phyloP scores from a whole-genome alignment of 2,888 invertebrate species.

The Elegia similella region DNA sequence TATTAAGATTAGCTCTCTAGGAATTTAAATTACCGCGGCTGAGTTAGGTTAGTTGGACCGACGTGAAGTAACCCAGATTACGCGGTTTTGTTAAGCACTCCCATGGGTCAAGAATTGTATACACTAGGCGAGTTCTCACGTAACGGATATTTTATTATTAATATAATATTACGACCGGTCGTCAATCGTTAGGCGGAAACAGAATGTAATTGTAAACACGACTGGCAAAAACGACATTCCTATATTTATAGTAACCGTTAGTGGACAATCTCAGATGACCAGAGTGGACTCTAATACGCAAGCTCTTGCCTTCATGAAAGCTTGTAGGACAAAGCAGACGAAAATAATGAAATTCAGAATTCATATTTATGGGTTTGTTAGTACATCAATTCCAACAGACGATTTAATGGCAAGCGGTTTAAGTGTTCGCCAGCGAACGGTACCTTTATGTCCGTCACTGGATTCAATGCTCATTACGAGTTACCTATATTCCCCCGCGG shows the following conservation, averaged over 20 bases:
- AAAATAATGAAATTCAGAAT: conserved; percentile 1
- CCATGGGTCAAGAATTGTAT: background rate
- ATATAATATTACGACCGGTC: conserved; percentile 49
- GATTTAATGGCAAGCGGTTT: background rate
- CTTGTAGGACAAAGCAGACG: background rate
- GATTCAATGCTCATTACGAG: conserved; percentile 39
- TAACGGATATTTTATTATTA: conserved; percentile 35
- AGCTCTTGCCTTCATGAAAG: background rate
- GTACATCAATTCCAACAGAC: background rate
- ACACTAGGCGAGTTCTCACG: conserved; percentile 26
- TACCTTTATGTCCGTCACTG: conserved; percentile 42
- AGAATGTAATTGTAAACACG: conserved; percentile 55
- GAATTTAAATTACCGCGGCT: background rate
- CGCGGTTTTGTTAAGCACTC: background rate
- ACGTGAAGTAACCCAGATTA: conserved; percentile 1
- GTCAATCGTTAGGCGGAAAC: conserved; percentile 46
- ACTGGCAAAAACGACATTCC: conserved; percentile 70
- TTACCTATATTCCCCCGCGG: conserved; percentile 32
- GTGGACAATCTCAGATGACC: conserved; percentile 48
- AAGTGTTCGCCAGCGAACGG: conserved; percentile 26
- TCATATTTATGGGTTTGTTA: background rate
- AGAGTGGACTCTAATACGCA: background rate
- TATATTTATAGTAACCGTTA: conserved; percentile 73
- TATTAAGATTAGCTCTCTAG: conserved; percentile 18
- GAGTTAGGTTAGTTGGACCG: background rate